Base-by-base conservation (phyloP, 2,797 vertebrate species). In the Ceryle rudis region DNA sequence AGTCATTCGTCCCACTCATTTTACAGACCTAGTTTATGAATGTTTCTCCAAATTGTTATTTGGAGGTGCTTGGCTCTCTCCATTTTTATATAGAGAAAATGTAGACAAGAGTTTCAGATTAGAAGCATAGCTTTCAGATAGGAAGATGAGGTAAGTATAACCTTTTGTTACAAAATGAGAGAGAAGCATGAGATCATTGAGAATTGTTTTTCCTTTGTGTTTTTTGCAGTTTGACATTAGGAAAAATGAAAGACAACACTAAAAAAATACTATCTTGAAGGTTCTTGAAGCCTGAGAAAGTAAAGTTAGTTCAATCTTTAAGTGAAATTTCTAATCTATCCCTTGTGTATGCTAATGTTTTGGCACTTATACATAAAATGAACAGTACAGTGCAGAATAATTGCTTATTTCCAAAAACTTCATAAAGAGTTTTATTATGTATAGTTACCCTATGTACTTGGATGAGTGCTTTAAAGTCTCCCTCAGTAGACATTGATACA, bases 381-480 rank as follows among this genome's bases (percentile, higher is more conserved):
- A 97, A 88, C 25, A 84, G 51, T 86, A 62, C 81, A 92, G 93
- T 88, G 62, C 57, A 91, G 90, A 92, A 19, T 31, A 91, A 93
- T 87, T 91, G 69, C 57, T 97, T 95, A 95, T 96, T 95, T 97
- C 92, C 62, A 89, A 96, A 96, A 95, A 93, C 79, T 97, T 93
- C 86, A 80, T 94, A 84, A 97, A 86, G 90, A 62, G 85, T 94
- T 80, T 89, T 91, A 88, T 94, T 72, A 61, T 82, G 51, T 91
- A 80, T 86, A 94, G 87, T 87, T 92, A 81, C 77, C 90, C 86
- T 86, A 29, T 75, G 93, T 94, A 49, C 92, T 95, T 77, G 54
- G 86, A 95, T 96, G 95, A 96, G 67, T 96, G 93, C 67, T 16
- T 94, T 97, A 96, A 97, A 95, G 25, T 86, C 96, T 98, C 96